These are phyloP conservation scores for Volucella bombylans DNA, from an alignment of 2,888 invertebrate genomes.

Conservation along the genomic window DNA sequence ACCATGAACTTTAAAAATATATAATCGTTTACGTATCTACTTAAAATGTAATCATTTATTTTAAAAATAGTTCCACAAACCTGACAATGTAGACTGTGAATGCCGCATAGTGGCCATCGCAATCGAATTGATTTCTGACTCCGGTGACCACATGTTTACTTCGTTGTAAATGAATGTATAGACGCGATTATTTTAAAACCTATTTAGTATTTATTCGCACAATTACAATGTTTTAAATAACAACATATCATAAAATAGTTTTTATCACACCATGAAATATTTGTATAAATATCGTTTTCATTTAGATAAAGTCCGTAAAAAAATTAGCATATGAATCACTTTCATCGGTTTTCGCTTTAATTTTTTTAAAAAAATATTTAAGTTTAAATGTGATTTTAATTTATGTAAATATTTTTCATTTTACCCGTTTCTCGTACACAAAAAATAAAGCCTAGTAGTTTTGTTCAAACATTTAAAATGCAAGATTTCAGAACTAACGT, in stretches of 20 bases:
- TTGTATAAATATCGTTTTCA: neutral
- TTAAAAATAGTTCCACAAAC: conserved; percentile 83
- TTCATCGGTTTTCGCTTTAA: conserved; percentile 22
- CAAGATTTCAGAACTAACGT: no score
- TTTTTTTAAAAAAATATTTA: neutral
- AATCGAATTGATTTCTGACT: conserved; percentile 91
- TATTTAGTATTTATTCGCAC: neutral
- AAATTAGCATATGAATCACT: conserved; percentile 15
- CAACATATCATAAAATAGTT: conserved; percentile 5
- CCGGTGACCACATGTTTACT: conserved; percentile 86
- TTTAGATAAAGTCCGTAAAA: conserved; percentile 12
- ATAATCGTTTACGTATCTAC: neutral
- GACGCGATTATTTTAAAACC: conserved; percentile 12
- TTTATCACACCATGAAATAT: conserved; percentile 12
- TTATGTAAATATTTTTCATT: conserved; percentile 1
- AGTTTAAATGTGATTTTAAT: conserved; percentile 5
- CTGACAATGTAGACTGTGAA: conserved; percentile 89
- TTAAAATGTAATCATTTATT: neutral
- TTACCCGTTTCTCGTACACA: neutral
- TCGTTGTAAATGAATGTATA: conserved; percentile 54
- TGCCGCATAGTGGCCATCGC: conserved; percentile 90
- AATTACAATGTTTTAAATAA: conserved; percentile 27
- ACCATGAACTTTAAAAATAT: no score
- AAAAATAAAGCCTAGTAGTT: no score
- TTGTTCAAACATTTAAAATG: no score